Base-by-base conservation (phyloP, 2,888 invertebrate genomes). In the Dolomedes plantarius region DNA sequence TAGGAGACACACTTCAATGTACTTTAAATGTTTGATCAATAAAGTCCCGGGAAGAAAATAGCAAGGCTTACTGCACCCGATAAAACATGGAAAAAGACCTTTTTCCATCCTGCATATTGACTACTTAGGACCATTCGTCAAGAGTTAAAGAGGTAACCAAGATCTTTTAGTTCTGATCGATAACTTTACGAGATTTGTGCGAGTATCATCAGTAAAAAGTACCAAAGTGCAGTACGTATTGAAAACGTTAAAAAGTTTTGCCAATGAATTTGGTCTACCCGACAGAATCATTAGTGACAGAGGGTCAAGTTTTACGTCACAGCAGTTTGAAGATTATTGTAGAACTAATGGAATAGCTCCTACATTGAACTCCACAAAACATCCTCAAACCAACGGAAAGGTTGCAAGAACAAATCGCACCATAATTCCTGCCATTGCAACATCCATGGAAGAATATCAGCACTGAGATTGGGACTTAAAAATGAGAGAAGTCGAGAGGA, bases 231-330 rank as follows among this genome's bases (percentile, higher is more conserved):
- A 7, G 7, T 9, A 36, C 36, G 36, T 11, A 36, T 11, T 36
- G 36, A 36, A 11, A 36, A 36, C 9, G 36, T 9, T 36, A n/a
- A 31, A 0, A n/a, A n/a, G 7, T 9, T 68, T 50, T 32, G 31
- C 23, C 11, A 31, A 68, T 29, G 68, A 77, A 28, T 77, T 68
- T 23, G 32, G 50, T 32, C 27, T 68, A 46, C 68, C 32, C 1
- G 23, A 77, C 23, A n/a, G 0, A 0, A 7, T 50, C 5, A 16
- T 65, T 28, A 28, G 65, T 28, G 67, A 31, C 29, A 67, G 67
- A 67, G 67, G 67, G n/a, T n/a, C n/a, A n/a, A n/a, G 1, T 7
- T 32, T 64, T 28, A 3, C 28, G 27, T 64, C 28, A 3, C 64
- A 13, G 23, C 27, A 16, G 7, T 67, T 67, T 19, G 16, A 67